A percentile compares a stretch with the other conserved stretches of the same genome.
These are phyloP conservation scores for Mirza zaza DNA, from an alignment of 2,113 vertebrate genomes.

Conservation along the genomic window DNA sequence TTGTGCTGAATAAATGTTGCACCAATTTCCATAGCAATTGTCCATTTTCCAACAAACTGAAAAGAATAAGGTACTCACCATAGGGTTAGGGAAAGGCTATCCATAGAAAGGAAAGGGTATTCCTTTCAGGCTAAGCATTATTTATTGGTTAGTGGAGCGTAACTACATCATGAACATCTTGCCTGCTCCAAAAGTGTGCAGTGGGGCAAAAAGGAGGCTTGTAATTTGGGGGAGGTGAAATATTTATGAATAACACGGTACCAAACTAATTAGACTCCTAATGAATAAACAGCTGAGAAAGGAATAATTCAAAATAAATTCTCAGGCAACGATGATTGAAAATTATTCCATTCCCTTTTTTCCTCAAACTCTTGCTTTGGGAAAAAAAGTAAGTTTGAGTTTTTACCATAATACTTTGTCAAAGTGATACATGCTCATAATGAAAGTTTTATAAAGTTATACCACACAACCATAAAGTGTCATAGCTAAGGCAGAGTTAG, in stretches of 20 bases:
- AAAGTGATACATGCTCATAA: not conserved
- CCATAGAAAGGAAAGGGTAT: not conserved
- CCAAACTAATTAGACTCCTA: not conserved
- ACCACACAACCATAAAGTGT: not conserved
- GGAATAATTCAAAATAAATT: not conserved
- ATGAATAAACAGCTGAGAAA: not conserved
- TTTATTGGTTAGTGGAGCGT: not conserved
- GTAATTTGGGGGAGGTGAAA: not conserved
- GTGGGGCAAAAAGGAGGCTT: not conserved
- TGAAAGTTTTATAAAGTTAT: not conserved
- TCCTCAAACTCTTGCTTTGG: not conserved
- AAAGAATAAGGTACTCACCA: not conserved
- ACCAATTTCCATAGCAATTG: not conserved
- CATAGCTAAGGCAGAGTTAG: not conserved
- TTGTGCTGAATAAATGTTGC: not conserved
- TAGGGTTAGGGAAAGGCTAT: not conserved
- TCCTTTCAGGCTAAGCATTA: not conserved
- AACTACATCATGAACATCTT: not conserved
- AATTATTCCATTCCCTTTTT: not conserved
- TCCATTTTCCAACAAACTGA: slow-evolving; percentile 9
- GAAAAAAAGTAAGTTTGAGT: not conserved
- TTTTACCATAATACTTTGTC: not conserved
- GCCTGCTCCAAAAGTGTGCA: not conserved
- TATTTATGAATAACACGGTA: not conserved
- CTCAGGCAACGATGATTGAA: not conserved